Evolutionary conservation across 2,797 vertebrate genomes (phyloP).

Genomic region (Danionella dracula): DNA sequence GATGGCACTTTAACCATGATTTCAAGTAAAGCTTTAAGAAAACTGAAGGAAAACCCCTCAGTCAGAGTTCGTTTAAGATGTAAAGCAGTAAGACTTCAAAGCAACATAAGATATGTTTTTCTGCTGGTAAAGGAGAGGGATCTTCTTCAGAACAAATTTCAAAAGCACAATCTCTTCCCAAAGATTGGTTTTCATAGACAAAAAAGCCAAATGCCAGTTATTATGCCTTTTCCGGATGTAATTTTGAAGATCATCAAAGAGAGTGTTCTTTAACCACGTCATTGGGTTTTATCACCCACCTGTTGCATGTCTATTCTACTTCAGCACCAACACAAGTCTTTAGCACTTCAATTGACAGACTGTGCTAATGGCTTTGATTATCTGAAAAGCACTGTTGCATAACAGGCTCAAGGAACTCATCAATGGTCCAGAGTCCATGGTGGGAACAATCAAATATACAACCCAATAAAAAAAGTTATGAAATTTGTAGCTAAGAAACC

Average conservation of each 20-base stretch:
- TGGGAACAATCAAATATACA: not conserved
- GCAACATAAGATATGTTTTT: not conserved
- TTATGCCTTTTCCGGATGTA: not conserved
- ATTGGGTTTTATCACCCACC: slow-evolving; percentile 13
- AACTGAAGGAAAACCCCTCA: not conserved
- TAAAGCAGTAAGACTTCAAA: not conserved
- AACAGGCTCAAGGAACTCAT: not conserved
- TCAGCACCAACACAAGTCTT: not conserved
- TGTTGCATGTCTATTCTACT: not conserved
- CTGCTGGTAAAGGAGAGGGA: not conserved
- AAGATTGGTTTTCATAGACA: not conserved
- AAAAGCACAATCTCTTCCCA: not conserved
- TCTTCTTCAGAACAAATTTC: not conserved
- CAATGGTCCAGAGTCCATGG: slow-evolving; percentile 21
- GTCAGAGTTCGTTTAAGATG: not conserved
- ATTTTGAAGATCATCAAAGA: not conserved
- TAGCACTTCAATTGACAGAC: not conserved
- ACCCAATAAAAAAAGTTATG: slow-evolving; percentile 10
- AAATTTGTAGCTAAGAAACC: slow-evolving; percentile 30
- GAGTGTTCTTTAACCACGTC: not conserved
- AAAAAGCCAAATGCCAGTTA: not conserved
- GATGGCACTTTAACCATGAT: slow-evolving; percentile 10
- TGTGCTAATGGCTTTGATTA: not conserved
- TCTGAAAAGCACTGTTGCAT: not conserved
- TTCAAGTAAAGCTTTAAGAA: slow-evolving; percentile 17